Evolutionary conservation across 1,140 invertebrate genomes (phyloP).

Genomic region (Mactra quadrangularis): DNA sequence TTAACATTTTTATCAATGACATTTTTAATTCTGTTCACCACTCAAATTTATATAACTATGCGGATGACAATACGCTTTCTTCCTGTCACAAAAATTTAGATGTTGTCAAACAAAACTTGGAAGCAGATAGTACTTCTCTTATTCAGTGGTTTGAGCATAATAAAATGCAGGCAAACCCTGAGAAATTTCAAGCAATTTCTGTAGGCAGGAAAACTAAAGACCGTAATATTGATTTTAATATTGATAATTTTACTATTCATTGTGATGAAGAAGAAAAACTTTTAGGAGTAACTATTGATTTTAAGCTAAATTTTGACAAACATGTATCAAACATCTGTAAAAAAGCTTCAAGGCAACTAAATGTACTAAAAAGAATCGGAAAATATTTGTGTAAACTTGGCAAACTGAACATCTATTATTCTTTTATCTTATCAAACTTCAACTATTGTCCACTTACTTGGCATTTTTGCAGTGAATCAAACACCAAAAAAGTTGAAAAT

Average conservation of each 20-base stretch:
- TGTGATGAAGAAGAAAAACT: constrained; percentile 59
- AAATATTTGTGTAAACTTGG: background rate
- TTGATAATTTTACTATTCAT: constrained; percentile 16
- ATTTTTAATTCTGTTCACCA: too few species aligned
- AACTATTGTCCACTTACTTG: constrained; percentile 30
- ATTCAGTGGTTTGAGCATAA: constrained; percentile 28
- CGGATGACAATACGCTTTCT: constrained; percentile 33
- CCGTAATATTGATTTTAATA: background rate
- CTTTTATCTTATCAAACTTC: constrained; percentile 55
- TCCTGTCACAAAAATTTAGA: background rate
- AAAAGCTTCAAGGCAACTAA: constrained; percentile 47
- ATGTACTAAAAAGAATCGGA: constrained; percentile 45
- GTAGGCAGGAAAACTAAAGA: constrained; percentile 5
- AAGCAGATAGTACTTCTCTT: background rate
- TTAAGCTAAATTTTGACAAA: constrained; percentile 47
- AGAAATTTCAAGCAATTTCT: constrained; percentile 55
- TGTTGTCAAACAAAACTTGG: background rate
- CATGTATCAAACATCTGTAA: too few species aligned
- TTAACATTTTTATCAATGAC: too few species aligned
- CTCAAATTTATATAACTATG: constrained; percentile 21
- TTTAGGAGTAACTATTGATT: constrained; percentile 51
- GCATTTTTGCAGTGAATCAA: background rate
- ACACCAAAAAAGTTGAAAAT: constrained; percentile 20
- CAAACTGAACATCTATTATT: constrained; percentile 49
- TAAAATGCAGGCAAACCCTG: constrained; percentile 33